Evolutionary conservation across 1,140 invertebrate species (phyloP).

Genomic region (Chironomus tepperi): DNA sequence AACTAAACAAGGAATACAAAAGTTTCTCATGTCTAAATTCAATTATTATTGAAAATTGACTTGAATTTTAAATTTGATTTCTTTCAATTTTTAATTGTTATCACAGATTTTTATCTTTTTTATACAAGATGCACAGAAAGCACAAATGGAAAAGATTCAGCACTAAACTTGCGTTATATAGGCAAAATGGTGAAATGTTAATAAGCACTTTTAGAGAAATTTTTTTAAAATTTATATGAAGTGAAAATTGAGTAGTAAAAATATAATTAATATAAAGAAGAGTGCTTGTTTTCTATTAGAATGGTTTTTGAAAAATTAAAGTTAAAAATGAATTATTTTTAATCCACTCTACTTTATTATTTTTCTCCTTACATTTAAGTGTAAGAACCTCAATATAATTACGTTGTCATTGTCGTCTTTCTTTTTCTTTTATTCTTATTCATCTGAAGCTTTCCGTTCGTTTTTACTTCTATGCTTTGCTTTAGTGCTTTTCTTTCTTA

Average conservation of each 20-base stretch:
- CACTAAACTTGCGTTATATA: too few relatives aligned
- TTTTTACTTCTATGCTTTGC: background rate
- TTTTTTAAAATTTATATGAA: too few relatives aligned
- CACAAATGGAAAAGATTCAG: too few relatives aligned
- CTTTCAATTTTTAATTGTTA: background rate
- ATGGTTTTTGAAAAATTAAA: background rate
- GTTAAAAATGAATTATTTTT: constrained; percentile 18
- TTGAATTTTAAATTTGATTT: background rate
- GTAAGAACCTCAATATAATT: background rate
- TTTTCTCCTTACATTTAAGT: background rate
- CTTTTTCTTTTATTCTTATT: background rate
- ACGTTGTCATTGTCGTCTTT: constrained; percentile 13
- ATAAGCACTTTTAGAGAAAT: too few relatives aligned
- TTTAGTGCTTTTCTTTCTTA: background rate
- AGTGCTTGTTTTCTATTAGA: too few relatives aligned
- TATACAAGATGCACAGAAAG: too few relatives aligned
- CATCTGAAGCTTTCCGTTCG: background rate
- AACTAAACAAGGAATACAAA: background rate
- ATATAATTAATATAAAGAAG: too few relatives aligned
- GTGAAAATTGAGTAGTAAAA: too few relatives aligned
- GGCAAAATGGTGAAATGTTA: too few relatives aligned
- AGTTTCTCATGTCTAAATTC: background rate
- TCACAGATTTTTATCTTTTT: background rate
- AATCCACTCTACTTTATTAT: constrained; percentile 9
- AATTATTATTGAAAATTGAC: background rate